Conservation (phyloP, 2,113 vertebrate species). For the Malaclemys terrapin region DNA sequence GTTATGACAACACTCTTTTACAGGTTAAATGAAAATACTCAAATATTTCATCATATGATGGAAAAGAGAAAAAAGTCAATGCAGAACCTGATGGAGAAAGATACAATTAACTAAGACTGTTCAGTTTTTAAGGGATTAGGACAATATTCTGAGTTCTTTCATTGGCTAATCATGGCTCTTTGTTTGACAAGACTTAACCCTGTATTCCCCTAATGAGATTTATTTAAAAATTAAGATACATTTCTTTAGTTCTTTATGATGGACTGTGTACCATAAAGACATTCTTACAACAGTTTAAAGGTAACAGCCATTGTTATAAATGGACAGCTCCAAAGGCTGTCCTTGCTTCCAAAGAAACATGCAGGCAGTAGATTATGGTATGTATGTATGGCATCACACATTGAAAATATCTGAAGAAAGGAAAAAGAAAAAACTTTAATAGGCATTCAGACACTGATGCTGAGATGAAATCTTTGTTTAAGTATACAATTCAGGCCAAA, state of each 20-base stretch:
- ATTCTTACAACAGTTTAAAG: background rate
- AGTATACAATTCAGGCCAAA: background rate
- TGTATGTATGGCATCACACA: background rate
- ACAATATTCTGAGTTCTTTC: slow-evolving; percentile 53
- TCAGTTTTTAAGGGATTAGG: slow-evolving; percentile 55
- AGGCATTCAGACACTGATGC: background rate
- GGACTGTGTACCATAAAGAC: background rate
- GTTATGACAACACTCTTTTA: background rate
- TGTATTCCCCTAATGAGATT: slow-evolving; percentile 51
- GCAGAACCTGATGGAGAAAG: slow-evolving; percentile 32
- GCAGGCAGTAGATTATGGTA: background rate
- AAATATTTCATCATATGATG: background rate
- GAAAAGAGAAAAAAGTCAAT: slow-evolving; percentile 44
- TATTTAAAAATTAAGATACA: slow-evolving; percentile 25
- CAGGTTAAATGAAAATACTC: background rate
- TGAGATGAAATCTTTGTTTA: background rate
- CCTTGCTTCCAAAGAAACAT: background rate
- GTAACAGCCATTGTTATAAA: background rate
- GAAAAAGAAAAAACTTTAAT: background rate
- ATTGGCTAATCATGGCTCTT: slow-evolving; percentile 44
- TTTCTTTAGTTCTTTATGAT: background rate
- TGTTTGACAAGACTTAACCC: slow-evolving; percentile 53
- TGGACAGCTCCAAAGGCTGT: background rate
- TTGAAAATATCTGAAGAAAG: background rate
- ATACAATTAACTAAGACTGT: slow-evolving; percentile 18